phyloP scores from a whole-genome alignment of 2,113 vertebrate species.

The Rostratula benghalensis region DNA sequence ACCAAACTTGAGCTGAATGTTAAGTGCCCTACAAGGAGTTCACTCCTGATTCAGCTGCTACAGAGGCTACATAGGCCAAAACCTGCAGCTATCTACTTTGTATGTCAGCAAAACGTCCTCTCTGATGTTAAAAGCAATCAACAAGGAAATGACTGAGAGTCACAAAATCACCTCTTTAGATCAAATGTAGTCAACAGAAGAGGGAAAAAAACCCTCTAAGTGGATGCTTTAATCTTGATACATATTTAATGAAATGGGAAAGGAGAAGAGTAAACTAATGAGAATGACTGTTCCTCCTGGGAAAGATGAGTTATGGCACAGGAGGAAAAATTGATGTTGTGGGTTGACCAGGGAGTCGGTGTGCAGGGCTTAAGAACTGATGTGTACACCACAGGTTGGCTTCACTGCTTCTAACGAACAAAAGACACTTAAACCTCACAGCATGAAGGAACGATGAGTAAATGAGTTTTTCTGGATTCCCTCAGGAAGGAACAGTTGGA shows the following conservation, averaged over 20 bases:
- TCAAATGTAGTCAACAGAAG: not conserved
- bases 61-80: not conserved
- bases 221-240: constrained; percentile 29
- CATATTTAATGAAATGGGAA: constrained; percentile 27
- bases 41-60: not conserved
- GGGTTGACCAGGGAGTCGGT: not conserved
- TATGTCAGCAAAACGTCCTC: not conserved
- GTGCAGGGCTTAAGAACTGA: not conserved
- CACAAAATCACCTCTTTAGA: constrained; percentile 11
- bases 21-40: constrained; percentile 27
- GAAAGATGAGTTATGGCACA: not conserved
- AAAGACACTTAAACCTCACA: not conserved
- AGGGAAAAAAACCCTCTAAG: not conserved
- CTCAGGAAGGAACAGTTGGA: not conserved
- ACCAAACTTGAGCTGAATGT: constrained; percentile 42
- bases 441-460: not conserved
- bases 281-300: not conserved
- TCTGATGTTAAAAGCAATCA: constrained; percentile 20
- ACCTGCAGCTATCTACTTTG: not conserved
- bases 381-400: not conserved
- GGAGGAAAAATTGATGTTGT: not conserved
- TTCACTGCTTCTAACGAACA: not conserved
- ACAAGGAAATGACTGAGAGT: not conserved
- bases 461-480: not conserved
- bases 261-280: not conserved